Base-by-base conservation (phyloP, 2,797 vertebrate species). In the Mormyrus hasselquistii region DNA sequence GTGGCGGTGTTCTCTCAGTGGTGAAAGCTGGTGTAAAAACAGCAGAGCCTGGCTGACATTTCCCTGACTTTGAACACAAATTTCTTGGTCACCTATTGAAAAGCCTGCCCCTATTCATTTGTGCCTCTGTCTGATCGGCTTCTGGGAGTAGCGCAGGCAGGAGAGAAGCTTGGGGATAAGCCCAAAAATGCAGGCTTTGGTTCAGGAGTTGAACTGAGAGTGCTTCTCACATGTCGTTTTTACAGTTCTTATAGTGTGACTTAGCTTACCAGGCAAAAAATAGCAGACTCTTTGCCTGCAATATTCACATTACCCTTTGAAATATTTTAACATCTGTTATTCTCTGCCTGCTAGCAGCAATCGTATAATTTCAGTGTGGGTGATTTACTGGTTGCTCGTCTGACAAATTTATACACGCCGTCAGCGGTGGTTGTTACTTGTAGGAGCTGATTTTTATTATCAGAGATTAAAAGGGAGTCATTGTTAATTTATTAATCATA, bases 61-160 rank as follows among this genome's bases (percentile, higher is more conserved):
- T 53, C 59, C 41, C 62, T 76, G 57, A 89, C 84, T 86, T 62
- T 89, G 83, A 73, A 44, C 62, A 89, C 49, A 86, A 87, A 55
- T 14, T 50, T 86, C 83, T 62, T 69, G 88, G 25, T 89, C 57
- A 89, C 62, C 84, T 73, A 62, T 52, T 73, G 59, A 69, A 89
- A 89, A 47, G 83, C 22, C 82, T 86, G 55, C 52, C 82, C 83
- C 55, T 49, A 22, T 86, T 65, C 41, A 50, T 85, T 65, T 89
- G 88, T 85, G 79, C 52, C 44, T 52, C 34, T 83, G 79, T 59
- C 44, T 86, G 41, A 49, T 25, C 41, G 19, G 59, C 59, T 69
- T 57, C 50, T 57, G 50, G 53, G 85, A 55, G 85, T 38, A 19
- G 22, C 25, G 3, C 14, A 7, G 22, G 22, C 84, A 41, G 29